Evolutionary conservation across 2,797 vertebrate species (phyloP), one percentile per base, ranked within the genome.

Genomic region (Cossypha polioptera): DNA sequence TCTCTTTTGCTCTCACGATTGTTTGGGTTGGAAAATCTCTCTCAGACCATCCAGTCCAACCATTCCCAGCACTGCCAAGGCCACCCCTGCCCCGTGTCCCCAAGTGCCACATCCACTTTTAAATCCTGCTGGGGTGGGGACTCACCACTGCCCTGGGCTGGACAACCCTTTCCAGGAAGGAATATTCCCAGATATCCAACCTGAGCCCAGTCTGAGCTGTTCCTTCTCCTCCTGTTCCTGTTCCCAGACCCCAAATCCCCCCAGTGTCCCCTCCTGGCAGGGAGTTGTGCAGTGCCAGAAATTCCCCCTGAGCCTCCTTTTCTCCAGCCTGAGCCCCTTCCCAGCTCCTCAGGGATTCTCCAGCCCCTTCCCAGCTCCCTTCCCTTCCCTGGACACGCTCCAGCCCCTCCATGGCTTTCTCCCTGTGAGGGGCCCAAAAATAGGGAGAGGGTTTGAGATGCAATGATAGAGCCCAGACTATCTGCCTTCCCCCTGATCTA

Each of bases 401-500:
- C 82, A 86, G 62, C 50, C 16, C 55, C 50, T 86, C 76, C 4
- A 6, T 35, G 43, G 28, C 13, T 55, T 47, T 68, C 40, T 53
- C 16, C 42, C 40, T 43, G 36, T 42, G 57, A 63, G 68, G 29
- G 62, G 38, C 89, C 76, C 83, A 36, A 47, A 13, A n/a, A 0
- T 1, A 28, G 59, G 57, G 55, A 47, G 33, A 29, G 33, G 40
- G 36, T 58, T 75, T 72, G 58, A 84, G 91, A 92, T 93, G 81
- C 59, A 35, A 20, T 10, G 91, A 89, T 31, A 58, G 3, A 88
- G 89, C 75, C 89, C 94, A 94, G 84, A 61, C 74, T 76, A 72
- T 76, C 77, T 95, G 86, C 81, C 88, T 90, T 76, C 50, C 83
- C 66, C 88, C 72, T 42, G 13, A 40, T 87, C 65, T 50, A 8